Evolutionary conservation across 2,888 invertebrate genomes (phyloP).

Genomic region (Glaucopsyche alexis): DNA sequence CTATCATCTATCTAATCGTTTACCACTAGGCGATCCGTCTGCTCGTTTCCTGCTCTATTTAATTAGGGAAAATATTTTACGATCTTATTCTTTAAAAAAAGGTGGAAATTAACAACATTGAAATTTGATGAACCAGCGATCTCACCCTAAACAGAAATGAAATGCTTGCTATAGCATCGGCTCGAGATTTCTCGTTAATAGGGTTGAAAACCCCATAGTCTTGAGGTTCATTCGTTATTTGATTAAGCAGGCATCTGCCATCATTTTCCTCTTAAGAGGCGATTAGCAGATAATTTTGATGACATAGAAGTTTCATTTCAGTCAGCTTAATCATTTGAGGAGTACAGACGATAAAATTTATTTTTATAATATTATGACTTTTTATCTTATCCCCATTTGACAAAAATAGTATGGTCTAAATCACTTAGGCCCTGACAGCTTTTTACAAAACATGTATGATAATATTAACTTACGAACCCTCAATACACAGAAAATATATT

Average conservation of each 20-base stretch:
- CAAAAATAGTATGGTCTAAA: not conserved
- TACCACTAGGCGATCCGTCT: too few species aligned
- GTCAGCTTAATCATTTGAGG: conserved; percentile 15
- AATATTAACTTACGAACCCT: conserved; percentile 17
- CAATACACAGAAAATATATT: conserved; percentile 19
- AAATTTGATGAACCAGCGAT: conserved; percentile 29
- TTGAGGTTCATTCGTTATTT: conserved; percentile 69
- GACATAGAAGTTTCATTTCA: conserved; percentile 22
- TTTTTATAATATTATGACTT: too few species aligned
- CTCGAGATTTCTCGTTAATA: conserved; percentile 72
- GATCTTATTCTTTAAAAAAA: too few species aligned
- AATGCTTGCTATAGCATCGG: conserved; percentile 62
- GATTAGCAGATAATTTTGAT: conserved; percentile 35
- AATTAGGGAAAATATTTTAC: too few species aligned
- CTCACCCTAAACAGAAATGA: conserved; percentile 48
- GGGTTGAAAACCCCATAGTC: conserved; percentile 64
- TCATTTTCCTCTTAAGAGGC: conserved; percentile 48
- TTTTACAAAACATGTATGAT: not conserved
- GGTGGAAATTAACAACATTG: not conserved
- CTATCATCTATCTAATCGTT: too few species aligned
- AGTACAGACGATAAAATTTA: not conserved
- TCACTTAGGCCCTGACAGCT: not conserved
- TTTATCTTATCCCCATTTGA: not conserved
- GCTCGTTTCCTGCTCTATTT: too few species aligned
- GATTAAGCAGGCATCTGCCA: conserved; percentile 68